phyloP scores from a whole-genome alignment of 2,888 invertebrate species.

The Euplagia quadripunctaria region DNA sequence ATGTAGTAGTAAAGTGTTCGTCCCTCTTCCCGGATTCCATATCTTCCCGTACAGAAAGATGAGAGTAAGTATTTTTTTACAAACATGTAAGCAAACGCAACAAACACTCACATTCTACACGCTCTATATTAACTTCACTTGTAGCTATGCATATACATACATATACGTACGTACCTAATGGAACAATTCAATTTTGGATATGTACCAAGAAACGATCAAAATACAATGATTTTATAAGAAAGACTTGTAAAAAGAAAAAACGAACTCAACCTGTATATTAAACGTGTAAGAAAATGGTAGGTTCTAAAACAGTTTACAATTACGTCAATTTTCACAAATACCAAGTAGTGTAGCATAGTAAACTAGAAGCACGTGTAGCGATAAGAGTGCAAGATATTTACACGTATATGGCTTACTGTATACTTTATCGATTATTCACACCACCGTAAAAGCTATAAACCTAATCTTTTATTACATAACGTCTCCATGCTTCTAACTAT shows the following conservation, averaged over 20 bases:
- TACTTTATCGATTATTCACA: conserved; percentile 69
- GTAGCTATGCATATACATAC: too few relatives aligned
- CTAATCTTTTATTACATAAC: conserved; percentile 70
- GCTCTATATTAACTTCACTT: too few relatives aligned
- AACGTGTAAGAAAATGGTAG: conserved; percentile 18
- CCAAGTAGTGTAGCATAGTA: conserved; percentile 62
- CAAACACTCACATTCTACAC: too few relatives aligned
- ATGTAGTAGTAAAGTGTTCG: too few relatives aligned
- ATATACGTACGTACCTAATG: too few relatives aligned
- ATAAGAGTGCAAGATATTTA: conserved; percentile 66
- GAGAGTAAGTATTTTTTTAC: too few relatives aligned
- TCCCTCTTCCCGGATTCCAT: too few relatives aligned
- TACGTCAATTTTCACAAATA: conserved; percentile 48
- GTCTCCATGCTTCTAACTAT: conserved; percentile 37
- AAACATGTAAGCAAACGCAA: too few relatives aligned
- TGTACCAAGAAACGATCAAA: too few relatives aligned
- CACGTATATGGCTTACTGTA: conserved; percentile 57
- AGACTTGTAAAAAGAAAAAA: neutral
- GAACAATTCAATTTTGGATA: too few relatives aligned
- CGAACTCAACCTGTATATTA: neutral
- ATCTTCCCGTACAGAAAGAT: too few relatives aligned
- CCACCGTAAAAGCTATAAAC: conserved; percentile 65
- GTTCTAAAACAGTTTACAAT: conserved; percentile 40
- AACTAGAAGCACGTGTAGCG: conserved; percentile 74
- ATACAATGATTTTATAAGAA: neutral